These are phyloP conservation scores for Myxocyprinus asiaticus DNA, from an alignment of 2,113 vertebrate genomes.

Conservation along the genomic window DNA sequence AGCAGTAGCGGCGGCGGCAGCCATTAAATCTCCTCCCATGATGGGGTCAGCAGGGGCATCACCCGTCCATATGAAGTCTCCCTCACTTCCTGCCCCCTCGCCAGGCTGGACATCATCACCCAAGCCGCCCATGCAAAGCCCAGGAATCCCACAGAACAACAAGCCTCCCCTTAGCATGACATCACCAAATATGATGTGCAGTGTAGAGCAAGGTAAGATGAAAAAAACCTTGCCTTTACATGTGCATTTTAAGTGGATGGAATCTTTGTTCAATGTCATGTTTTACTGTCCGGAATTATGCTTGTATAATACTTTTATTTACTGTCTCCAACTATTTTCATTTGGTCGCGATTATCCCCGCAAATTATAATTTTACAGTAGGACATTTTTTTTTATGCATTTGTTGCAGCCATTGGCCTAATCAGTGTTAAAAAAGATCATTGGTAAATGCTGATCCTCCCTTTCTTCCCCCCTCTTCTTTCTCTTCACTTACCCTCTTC, in stretches of 20 bases:
- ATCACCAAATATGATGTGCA: conserved; percentile 94
- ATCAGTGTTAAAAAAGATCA: background rate
- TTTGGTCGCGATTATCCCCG: background rate
- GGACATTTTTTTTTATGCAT: background rate
- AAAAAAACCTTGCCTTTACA: background rate
- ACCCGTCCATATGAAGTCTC: conserved; percentile 98
- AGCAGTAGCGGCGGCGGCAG: conserved; percentile 79
- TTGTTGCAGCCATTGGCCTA: background rate
- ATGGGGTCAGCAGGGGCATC: conserved; percentile 98
- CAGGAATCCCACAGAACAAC: conserved; percentile 87
- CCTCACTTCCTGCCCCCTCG: conserved; percentile 94
- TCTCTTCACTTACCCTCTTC: background rate
- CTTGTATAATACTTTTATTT: background rate
- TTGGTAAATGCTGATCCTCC: background rate
- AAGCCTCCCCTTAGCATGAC: conserved; percentile 92
- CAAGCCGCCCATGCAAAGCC: conserved; percentile 96
- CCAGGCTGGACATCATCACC: conserved; percentile 98
- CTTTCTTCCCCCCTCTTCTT: background rate
- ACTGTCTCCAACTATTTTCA: background rate
- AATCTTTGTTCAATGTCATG: background rate
- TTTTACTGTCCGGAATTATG: background rate
- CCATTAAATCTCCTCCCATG: conserved; percentile 96
- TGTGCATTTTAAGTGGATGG: background rate
- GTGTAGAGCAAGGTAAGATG: conserved; percentile 86
- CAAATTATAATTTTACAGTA: background rate